Base-by-base conservation (phyloP, 1,140 invertebrate genomes). In the fruit fly (Drosophila melanogaster) region DNA sequence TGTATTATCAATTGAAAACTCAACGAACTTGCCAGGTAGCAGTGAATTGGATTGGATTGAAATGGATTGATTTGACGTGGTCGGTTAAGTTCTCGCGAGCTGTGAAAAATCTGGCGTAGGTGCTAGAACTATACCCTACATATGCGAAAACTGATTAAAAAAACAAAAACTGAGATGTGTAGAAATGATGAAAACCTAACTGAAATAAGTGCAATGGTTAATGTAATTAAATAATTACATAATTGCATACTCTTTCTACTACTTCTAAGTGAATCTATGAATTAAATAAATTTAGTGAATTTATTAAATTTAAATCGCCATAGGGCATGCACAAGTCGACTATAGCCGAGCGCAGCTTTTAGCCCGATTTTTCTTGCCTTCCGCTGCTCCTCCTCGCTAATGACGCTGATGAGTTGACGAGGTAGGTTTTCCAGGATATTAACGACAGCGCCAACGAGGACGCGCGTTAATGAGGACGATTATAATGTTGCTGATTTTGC, bases 401-500 rank as follows among this genome's bases (percentile, higher is more conserved):
- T 89, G 84, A 89, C 77, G 79, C 81, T 89, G 84, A 89, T 89
- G 85, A 89, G 76, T 89, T 89, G 85, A 89, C 84, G 84, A 89
- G 84, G 74, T 90, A 74, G 84, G 80, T 89, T 90, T 89, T 84
- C 79, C 85, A 89, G 85, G 79, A 89, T 89, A 84, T 89, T 84
- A 89, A 84, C 73, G 73, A 86, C 74, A 59, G 51, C 69, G 70
- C 74, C 67, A 44, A 54, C 50, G 56, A 51, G 58, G 60, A 57
- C 66, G 62, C 71, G 49, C 77, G 79, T 83, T 89, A 89, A 89
- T 89, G 84, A 89, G 84, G 79, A 89, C 84, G 84, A 89, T 89
- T 89, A 89, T 89, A 89, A 89, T 89, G 84, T 89, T 84, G 79
- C 83, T 87, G 83, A 87, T 87, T 87, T 87, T 77, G 83, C 79